A percentile compares a stretch with the other conserved stretches of the same genome.
Evolutionary conservation across 2,797 vertebrate genomes (phyloP).

Genomic region (Fundulus diaphanus): DNA sequence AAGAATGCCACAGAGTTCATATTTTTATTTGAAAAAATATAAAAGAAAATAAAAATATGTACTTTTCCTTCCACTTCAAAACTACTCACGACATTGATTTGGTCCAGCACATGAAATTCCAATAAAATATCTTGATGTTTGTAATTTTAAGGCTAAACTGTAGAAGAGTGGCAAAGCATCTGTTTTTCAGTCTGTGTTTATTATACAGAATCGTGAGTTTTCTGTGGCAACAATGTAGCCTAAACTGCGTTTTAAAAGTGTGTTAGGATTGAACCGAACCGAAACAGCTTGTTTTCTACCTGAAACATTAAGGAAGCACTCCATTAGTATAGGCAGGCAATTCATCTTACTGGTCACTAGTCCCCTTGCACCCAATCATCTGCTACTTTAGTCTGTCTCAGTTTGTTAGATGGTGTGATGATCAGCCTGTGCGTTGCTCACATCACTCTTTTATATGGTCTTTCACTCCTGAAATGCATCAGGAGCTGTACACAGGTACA

Average conservation of each 20-base stretch:
- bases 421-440: neutral
- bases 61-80: neutral
- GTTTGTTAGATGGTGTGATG: conserved; percentile 3
- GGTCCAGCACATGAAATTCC: neutral
- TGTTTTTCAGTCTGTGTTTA: neutral
- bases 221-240: neutral
- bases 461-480: neutral
- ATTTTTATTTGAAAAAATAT: neutral
- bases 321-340: neutral
- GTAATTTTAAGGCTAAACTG: neutral
- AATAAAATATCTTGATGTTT: neutral
- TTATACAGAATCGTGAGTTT: neutral
- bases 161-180: neutral
- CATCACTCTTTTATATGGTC: neutral
- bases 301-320: neutral
- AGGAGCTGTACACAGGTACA: neutral
- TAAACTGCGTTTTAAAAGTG: neutral
- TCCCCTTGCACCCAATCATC: neutral
- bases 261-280: neutral
- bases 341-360: neutral
- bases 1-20: neutral
- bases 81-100: neutral
- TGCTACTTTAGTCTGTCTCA: neutral
- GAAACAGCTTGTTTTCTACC: neutral
- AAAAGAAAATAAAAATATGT: neutral